These are phyloP conservation scores for Leptobrachium leishanense DNA, from an alignment of 2,113 vertebrate genomes.

Conservation along the genomic window DNA sequence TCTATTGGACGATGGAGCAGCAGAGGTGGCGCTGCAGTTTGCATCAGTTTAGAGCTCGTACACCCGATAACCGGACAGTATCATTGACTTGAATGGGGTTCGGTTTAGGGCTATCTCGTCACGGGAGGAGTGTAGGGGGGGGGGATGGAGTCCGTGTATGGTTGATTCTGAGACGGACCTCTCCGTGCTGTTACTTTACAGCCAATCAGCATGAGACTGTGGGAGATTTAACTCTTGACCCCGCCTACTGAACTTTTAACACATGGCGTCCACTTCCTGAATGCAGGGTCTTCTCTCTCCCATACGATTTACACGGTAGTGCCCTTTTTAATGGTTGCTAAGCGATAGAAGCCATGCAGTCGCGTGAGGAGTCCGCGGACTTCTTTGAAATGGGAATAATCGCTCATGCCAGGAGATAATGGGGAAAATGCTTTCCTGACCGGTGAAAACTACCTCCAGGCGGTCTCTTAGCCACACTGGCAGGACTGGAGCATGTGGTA, in stretches of 20 bases:
- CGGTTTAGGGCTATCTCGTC: not conserved
- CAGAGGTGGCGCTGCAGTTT: not conserved
- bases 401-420: no score
- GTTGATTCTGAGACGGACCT: not conserved
- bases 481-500: no score
- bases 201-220: not conserved
- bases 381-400: no score
- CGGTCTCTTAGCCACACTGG: no score
- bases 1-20: not conserved
- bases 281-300: not conserved
- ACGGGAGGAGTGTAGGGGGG: not conserved
- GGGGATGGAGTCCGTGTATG: not conserved
- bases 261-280: not conserved
- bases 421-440: no score
- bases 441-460: no score
- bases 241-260: not conserved
- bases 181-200: not conserved
- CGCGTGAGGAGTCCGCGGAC: no score
- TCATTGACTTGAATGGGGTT: no score
- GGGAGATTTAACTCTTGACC: not conserved
- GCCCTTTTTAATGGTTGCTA: no score
- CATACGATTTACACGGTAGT: no score
- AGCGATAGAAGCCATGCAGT: no score
- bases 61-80: no score
- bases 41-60: not conserved